These are phyloP conservation scores for Smithornis capensis DNA, from an alignment of 2,113 vertebrate genomes.

Conservation along the genomic window DNA sequence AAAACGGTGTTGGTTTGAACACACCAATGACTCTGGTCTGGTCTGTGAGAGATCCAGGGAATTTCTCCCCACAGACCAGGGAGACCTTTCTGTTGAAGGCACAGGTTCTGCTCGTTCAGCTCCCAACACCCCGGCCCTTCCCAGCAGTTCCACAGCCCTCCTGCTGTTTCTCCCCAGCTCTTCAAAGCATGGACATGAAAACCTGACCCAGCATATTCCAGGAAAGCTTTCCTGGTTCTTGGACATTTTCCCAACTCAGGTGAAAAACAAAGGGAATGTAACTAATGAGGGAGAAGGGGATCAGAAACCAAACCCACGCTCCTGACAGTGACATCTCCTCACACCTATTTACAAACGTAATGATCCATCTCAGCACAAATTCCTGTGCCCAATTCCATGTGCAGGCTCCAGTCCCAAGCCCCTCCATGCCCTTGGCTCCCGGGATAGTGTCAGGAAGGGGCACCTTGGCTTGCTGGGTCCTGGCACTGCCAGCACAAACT, in stretches of 20 bases:
- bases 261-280: neutral
- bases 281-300: neutral
- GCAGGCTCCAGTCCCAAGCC: neutral
- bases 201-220: neutral
- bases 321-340: neutral
- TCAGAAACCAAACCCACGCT: neutral
- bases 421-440: neutral
- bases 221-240: neutral
- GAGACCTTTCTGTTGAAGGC: neutral
- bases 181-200: neutral
- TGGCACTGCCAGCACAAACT: neutral
- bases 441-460: fast-evolving
- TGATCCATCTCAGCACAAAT: neutral
- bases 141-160: neutral
- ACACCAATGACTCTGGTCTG: neutral
- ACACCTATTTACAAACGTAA: neutral
- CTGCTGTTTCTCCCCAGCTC: neutral
- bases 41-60: neutral
- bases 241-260: neutral
- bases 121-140: neutral
- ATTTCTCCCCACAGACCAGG: neutral
- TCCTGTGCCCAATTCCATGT: neutral
- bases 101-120: neutral
- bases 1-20: neutral
- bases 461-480: neutral